phyloP scores from a whole-genome alignment of 1,140 invertebrate genomes.

The Macrotrachela quadricornifera region DNA sequence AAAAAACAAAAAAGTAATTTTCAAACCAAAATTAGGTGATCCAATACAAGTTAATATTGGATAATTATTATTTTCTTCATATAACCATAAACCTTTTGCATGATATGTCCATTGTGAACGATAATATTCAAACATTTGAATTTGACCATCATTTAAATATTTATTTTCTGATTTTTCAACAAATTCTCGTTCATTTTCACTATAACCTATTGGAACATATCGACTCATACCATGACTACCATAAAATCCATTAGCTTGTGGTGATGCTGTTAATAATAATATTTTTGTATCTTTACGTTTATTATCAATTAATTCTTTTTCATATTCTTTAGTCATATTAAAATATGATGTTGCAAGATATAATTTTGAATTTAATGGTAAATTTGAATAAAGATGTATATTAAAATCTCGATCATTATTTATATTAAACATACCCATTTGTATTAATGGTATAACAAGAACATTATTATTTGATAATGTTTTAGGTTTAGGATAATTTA shows the following conservation, averaged over 20 bases:
- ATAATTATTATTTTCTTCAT: conserved; percentile 34
- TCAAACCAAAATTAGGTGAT: conserved; percentile 68
- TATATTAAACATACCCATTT: too few relatives aligned
- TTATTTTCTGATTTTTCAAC: too few relatives aligned
- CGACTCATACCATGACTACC: background rate
- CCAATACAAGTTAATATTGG: conserved; percentile 69
- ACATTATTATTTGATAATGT: too few relatives aligned
- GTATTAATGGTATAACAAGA: too few relatives aligned
- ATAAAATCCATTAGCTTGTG: conserved; percentile 9
- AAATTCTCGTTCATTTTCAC: conserved; percentile 4
- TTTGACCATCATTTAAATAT: too few relatives aligned
- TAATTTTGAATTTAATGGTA: conserved; percentile 70
- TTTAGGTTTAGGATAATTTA: too few relatives aligned
- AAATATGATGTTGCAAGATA: conserved; percentile 7
- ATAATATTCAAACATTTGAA: conserved; percentile 44
- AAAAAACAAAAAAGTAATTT: too few relatives aligned
- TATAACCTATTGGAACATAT: conserved; percentile 7
- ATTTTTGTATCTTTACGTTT: background rate
- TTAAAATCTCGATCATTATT: too few relatives aligned
- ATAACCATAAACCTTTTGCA: conserved; percentile 83
- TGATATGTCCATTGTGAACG: conserved; percentile 80
- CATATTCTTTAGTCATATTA: conserved; percentile 6
- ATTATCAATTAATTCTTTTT: background rate
- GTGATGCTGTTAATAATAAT: conserved; percentile 1
- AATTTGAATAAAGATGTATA: conserved; percentile 28